Base-by-base conservation (phyloP, 2,797 vertebrate genomes). In the Orestias chungarensis region DNA sequence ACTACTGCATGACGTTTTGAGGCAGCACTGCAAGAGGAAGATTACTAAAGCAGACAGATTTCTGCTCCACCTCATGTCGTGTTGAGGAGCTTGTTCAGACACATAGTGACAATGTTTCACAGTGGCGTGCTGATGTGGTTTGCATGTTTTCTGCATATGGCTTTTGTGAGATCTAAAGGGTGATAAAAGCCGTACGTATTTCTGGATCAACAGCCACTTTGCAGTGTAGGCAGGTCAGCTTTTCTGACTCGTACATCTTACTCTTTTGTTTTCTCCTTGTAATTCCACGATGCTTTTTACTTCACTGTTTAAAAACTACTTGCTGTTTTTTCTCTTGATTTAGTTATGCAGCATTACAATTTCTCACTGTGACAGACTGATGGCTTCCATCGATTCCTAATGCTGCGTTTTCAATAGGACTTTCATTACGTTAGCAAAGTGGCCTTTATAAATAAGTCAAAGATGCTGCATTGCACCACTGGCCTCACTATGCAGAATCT, bases 171-270 rank as follows among this genome's bases (percentile, higher is more conserved):
- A 61, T 29, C 72, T 61, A n/a, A 84, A 38, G 42, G 2, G 31
- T 70, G 73, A 57, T 44, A 72, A 64, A 68, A 82, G 71, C 78
- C 47, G 85, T 81, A 84, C 91, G 88, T 74, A 88, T 87, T 43
- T 94, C 94, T 89, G 91, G 87, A 50, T 91, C 91, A 83, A 82
- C 81, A 31, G 85, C 91, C 71, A 67, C 91, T 76, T 78, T 87
- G 77, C 89, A 83, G 52, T 57, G 76, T 87, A 94, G 83, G 87
- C 62, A 83, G 89, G 93, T 91, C 79, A n/a, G n/a, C 69, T 74
- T 1, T 46, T 78, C 61, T 15, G 68, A 80, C 81, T 81, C 83
- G 86, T 77, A 81, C 64, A 64, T 80, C 81, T 86, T 86, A 82
- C 86, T 87, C 80, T 79, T 78, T 71, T 66, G 81, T 72, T 90